Conservation (phyloP, 2,113 vertebrate species). For the Smithornis capensis region DNA sequence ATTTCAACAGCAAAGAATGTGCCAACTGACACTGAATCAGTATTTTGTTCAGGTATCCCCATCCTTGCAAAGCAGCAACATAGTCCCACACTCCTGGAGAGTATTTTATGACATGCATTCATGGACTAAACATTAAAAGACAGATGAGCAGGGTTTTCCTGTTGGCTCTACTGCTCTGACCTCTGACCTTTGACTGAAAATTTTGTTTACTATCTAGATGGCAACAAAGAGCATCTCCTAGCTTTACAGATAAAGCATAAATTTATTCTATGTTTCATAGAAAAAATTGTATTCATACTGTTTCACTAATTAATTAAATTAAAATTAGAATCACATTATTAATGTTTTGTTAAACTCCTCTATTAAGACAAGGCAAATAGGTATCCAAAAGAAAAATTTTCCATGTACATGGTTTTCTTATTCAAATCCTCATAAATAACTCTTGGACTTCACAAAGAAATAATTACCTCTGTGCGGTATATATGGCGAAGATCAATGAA, state of each 20-base stretch:
- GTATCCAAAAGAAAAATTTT: neutral
- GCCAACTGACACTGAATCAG: neutral
- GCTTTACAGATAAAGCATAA: neutral
- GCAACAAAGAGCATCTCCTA: neutral
- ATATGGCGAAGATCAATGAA: neutral
- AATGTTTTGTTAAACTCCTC: neutral
- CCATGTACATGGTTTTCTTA: neutral
- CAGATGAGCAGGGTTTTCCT: neutral
- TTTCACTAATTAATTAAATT: neutral
- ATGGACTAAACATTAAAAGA: neutral
- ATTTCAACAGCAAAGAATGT: neutral
- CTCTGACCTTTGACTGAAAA: neutral
- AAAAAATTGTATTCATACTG: neutral
- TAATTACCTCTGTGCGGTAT: neutral
- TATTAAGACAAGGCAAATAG: neutral
- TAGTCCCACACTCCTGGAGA: neutral
- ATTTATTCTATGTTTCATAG: neutral
- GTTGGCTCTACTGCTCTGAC: neutral
- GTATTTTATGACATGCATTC: accelerated
- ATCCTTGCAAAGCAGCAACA: neutral
- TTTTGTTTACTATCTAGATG: neutral
- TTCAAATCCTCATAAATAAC: neutral
- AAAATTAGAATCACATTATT: neutral
- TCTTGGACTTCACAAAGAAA: neutral
- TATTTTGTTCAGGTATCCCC: neutral